A percentile compares a stretch with the other conserved stretches of the same genome.
Evolutionary conservation across 2,888 invertebrate genomes (phyloP).

Genomic region (Trileptium ribeirensis): DNA sequence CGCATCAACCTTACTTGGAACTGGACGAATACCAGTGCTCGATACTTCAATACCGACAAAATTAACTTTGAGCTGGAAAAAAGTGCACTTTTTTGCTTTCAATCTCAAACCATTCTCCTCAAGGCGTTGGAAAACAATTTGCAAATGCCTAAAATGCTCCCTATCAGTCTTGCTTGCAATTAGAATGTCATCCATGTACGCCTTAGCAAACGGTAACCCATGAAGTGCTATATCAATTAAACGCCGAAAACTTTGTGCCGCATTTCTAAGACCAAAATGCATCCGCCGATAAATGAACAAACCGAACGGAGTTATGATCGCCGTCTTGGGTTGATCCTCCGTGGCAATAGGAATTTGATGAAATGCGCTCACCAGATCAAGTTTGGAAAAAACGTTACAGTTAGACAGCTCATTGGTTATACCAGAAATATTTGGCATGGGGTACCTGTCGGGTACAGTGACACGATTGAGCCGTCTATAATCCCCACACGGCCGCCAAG

Average conservation of each 20-base stretch:
- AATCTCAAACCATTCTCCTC: neutral
- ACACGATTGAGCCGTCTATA: neutral
- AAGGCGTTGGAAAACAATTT: neutral
- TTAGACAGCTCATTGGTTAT: neutral
- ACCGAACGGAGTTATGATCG: slow-evolving; percentile 34
- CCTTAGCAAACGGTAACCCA: slow-evolving; percentile 26
- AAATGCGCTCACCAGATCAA: slow-evolving; percentile 34
- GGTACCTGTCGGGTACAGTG: neutral
- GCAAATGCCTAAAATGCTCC: slow-evolving; percentile 29
- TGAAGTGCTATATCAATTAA: slow-evolving; percentile 35
- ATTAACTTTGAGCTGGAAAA: neutral
- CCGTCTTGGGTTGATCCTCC: slow-evolving; percentile 33
- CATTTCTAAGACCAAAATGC: slow-evolving; percentile 41
- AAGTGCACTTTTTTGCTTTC: neutral
- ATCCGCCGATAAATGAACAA: slow-evolving; percentile 40
- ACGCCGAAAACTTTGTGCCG: slow-evolving; percentile 37
- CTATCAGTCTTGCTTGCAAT: slow-evolving; percentile 24
- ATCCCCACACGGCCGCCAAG: slow-evolving; percentile 4
- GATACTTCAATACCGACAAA: neutral
- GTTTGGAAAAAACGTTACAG: slow-evolving; percentile 19
- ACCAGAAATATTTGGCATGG: neutral
- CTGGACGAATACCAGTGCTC: neutral
- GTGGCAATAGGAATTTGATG: slow-evolving; percentile 31
- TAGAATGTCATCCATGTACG: slow-evolving; percentile 40
- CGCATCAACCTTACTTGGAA: neutral